Evolutionary conservation across 2,888 invertebrate genomes (phyloP), one percentile per base, ranked within the genome.

Genomic region (Hipparchia sbordonii): DNA sequence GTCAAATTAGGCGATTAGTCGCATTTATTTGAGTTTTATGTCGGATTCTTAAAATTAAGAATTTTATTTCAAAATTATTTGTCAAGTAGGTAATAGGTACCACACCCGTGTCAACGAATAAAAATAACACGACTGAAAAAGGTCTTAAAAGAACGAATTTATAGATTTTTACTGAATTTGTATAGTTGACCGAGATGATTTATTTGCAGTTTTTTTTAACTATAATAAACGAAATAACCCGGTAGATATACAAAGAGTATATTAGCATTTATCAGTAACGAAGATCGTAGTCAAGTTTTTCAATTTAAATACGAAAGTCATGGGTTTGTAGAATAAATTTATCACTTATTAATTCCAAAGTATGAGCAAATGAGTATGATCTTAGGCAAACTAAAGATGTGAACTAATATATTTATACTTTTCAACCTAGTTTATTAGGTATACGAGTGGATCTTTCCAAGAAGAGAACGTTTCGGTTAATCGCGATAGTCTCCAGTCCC

Each of bases 401-500:
- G 12, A 52, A n/a, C 12, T n/a, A n/a, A n/a, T n/a, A 62, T 48
- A 13, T 46, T 13, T 62, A 48, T 48, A 62, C 62, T 39, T 62
- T 62, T 62, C 62, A 61, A 46, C 46, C 61, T 8, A 46, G 45
- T 48, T 62, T 13, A 46, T 23, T n/a, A 39, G 33, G 33, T 8
- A 2, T 33, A 2, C 12, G n/a, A 13, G 46, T 7, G n/a, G 23
- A 5, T 60, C 39, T 62, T 23, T 12, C 33, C 7, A 10, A 65
- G 52, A 63, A 23, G 10, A 33, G 52, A 65, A 33, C 51, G 46
- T 13, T 48, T 1, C 62, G 48, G 62, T 48, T 6, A 52, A 65
- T 65, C 63, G 63, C 52, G 51, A 65, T 65, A 52, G 63, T 23
- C 9, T 48, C 13, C 23, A 48, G 48, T 51, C 52, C 51, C 51